phyloP scores from a whole-genome alignment of 2,797 vertebrate species.

The Coluber constrictor region DNA sequence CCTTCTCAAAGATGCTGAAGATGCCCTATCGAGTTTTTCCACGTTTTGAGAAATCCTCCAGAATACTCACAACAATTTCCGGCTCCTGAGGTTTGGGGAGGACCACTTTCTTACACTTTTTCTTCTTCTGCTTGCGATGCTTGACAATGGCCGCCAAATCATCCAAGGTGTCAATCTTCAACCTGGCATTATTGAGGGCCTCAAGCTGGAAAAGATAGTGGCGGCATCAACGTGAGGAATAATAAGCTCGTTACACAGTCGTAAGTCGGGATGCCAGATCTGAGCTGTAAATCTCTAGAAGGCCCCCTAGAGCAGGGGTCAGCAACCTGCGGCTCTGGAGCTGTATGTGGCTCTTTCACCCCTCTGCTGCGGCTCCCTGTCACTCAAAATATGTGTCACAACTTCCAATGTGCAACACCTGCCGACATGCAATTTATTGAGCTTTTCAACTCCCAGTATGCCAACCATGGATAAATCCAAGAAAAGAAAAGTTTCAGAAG shows the following conservation, averaged over 20 bases:
- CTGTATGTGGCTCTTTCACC: no score
- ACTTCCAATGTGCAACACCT: no score
- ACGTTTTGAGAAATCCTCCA: neutral
- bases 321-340: no score
- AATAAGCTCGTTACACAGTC: neutral
- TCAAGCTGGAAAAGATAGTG: constrained; percentile 40
- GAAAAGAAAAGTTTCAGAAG: no score
- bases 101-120: constrained; percentile 30
- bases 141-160: constrained; percentile 57
- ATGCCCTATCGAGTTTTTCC: neutral
- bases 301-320: neutral
- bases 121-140: constrained; percentile 48
- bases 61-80: constrained; percentile 30
- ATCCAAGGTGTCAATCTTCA: constrained; percentile 49
- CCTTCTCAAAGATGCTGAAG: neutral
- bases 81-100: constrained; percentile 44
- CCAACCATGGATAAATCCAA: no score
- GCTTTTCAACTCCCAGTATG: no score
- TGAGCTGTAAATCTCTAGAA: neutral
- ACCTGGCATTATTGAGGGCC: constrained; percentile 49
- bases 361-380: no score
- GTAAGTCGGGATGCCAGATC: neutral
- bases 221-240: neutral
- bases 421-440: no score
- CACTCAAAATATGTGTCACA: no score